Evolutionary conservation across 2,888 invertebrate species (phyloP).

Genomic region (Sesamia inferens): DNA sequence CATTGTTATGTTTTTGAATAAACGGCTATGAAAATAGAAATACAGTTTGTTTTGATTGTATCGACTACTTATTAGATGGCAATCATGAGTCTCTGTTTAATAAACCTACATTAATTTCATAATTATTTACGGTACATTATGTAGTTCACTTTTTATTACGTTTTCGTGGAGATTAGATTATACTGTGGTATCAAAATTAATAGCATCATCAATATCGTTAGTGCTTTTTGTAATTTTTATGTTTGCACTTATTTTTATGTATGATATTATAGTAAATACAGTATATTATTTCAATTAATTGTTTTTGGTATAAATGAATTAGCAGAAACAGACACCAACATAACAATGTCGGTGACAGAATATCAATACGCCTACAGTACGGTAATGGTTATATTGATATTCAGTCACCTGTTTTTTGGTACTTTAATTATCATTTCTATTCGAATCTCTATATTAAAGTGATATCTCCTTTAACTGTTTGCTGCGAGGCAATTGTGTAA

Average conservation of each 20-base stretch:
- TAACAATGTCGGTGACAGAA: not conserved
- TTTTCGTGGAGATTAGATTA: constrained; percentile 24
- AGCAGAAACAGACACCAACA: too few relatives aligned
- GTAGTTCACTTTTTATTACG: constrained; percentile 15
- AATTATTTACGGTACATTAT: constrained; percentile 9
- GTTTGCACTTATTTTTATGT: not conserved
- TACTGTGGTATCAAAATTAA: constrained; percentile 9
- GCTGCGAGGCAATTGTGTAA: not conserved
- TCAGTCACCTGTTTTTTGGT: too few relatives aligned
- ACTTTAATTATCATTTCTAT: not conserved
- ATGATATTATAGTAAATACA: not conserved
- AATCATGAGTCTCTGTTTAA: constrained; percentile 11
- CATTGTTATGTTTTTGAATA: constrained; percentile 27
- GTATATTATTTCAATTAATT: too few relatives aligned
- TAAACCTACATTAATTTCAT: constrained; percentile 13
- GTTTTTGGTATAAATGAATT: too few relatives aligned
- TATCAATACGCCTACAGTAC: not conserved
- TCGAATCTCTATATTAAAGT: not conserved
- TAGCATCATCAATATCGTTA: not conserved
- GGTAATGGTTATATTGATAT: too few relatives aligned
- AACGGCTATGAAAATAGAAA: constrained; percentile 5
- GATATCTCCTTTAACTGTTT: not conserved
- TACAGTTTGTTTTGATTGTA: constrained; percentile 23
- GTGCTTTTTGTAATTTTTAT: not conserved
- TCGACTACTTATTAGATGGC: constrained; percentile 9